Percentiles rank a stretch among this genome's conserved stretches.
These are phyloP conservation scores for Malurus alboscapulatus DNA, from an alignment of 2,113 vertebrate species.

Conservation along the genomic window DNA sequence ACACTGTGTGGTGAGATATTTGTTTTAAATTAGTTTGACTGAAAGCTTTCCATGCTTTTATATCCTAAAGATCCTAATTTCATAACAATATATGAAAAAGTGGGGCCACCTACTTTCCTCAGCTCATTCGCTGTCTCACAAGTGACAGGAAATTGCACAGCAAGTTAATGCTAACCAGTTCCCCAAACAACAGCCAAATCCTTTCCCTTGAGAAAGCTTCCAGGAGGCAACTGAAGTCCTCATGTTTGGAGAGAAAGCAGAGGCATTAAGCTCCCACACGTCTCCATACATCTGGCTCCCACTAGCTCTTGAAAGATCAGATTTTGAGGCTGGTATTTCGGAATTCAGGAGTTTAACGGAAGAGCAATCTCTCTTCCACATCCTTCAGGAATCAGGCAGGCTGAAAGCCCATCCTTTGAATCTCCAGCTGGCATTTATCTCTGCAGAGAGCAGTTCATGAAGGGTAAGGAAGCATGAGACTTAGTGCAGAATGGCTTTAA, in stretches of 20 bases:
- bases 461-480: neutral
- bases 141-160: conserved; percentile 48
- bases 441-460: neutral
- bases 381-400: neutral
- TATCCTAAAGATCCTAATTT: neutral
- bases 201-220: conserved; percentile 4
- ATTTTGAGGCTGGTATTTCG: neutral
- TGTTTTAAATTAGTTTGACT: neutral
- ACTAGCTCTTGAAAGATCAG: conserved; percentile 2
- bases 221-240: neutral
- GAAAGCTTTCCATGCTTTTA: neutral
- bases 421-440: conserved; percentile 8
- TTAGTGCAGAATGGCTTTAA: neutral
- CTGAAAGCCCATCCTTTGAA: neutral
- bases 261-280: neutral
- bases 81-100: neutral
- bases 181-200: conserved; percentile 16
- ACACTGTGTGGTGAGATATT: neutral
- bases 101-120: neutral
- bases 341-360: neutral
- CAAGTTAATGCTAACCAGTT: conserved; percentile 22
- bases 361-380: neutral
- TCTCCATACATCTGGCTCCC: neutral
- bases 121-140: neutral
- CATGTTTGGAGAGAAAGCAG: conserved; percentile 20